Conservation (phyloP, 1,140 invertebrate genomes). For the Drosophila navojoa region DNA sequence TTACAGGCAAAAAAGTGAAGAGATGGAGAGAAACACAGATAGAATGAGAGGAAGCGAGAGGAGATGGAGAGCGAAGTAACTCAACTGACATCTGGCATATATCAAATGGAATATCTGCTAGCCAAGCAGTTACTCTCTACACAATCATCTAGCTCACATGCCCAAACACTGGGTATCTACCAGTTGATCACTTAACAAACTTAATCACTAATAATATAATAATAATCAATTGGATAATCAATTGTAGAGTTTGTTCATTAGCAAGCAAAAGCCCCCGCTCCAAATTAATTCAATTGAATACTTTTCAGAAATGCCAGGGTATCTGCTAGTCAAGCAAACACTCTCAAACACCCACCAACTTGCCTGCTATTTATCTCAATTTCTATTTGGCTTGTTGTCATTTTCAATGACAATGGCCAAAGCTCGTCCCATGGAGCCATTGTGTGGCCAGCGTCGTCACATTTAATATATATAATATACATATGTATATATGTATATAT, state of each 20-base stretch:
- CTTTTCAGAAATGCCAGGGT: background rate
- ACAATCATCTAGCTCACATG: background rate
- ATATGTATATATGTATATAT: slow-evolving; percentile 1
- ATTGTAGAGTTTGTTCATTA: too few species aligned
- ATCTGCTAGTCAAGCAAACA: slow-evolving; percentile 7
- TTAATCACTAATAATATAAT: too few species aligned
- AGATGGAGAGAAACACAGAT: too few species aligned
- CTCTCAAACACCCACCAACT: background rate
- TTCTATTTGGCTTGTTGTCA: slow-evolving; percentile 60
- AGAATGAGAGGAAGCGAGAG: too few species aligned
- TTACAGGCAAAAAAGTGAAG: too few species aligned
- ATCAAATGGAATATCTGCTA: background rate
- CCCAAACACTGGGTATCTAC: background rate
- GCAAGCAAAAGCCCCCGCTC: too few species aligned
- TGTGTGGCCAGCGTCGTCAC: slow-evolving; percentile 25
- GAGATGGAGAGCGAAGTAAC: too few species aligned
- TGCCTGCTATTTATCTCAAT: slow-evolving; percentile 35
- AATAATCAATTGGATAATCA: too few species aligned
- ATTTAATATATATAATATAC: slow-evolving; percentile 16
- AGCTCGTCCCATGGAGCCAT: slow-evolving; percentile 27
- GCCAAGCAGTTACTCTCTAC: background rate
- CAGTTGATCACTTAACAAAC: background rate
- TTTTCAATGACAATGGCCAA: slow-evolving; percentile 67
- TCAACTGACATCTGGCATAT: background rate
- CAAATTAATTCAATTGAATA: too few species aligned